Conservation (phyloP, 2,113 vertebrate genomes). For the Chrysochloris asiatica region DNA sequence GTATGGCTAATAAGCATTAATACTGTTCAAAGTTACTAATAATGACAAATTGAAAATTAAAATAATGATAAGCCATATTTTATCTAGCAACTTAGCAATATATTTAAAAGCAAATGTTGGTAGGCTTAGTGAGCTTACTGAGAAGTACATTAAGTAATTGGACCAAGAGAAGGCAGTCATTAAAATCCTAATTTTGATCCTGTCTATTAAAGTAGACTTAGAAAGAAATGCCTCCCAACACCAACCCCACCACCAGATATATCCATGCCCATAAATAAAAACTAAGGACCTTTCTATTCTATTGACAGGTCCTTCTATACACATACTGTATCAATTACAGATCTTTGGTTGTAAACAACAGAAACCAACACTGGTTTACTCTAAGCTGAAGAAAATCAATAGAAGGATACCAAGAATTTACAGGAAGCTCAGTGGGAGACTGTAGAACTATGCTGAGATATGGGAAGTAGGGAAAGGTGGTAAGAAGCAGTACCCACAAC, state of each 20-base stretch:
- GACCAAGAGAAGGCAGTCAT: not conserved
- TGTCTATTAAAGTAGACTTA: not conserved
- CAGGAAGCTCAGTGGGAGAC: not conserved
- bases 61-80: not conserved
- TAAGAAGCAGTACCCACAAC: not conserved
- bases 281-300: not conserved
- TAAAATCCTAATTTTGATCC: not conserved
- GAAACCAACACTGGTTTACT: not conserved
- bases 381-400: not conserved
- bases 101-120: not conserved
- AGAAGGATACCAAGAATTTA: not conserved
- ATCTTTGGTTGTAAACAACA: not conserved
- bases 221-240: not conserved
- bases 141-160: not conserved
- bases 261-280: not conserved
- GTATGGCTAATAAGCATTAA: not conserved
- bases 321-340: not conserved
- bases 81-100: not conserved
- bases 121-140: too few species aligned
- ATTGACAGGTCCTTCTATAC: not conserved
- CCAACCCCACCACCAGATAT: not conserved
- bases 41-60: constrained; percentile 3
- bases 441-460: not conserved
- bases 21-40: not conserved
- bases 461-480: not conserved